Evolutionary conservation across 2,113 vertebrate genomes (phyloP), one percentile per base, ranked within the genome.

Genomic region (Sander lucioperca): DNA sequence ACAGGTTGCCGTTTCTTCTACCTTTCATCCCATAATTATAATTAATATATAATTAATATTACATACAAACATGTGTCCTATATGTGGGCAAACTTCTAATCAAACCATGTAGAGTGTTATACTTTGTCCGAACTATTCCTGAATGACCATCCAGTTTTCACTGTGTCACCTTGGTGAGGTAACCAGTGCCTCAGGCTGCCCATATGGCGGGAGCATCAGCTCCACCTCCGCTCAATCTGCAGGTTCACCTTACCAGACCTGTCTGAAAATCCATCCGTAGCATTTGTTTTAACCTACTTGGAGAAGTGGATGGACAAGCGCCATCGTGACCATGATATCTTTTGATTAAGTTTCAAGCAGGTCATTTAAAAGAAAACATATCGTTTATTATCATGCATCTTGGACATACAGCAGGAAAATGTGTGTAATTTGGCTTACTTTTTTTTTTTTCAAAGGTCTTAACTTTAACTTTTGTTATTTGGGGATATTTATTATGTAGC

Each of bases 141-240:
- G 48, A 70, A 51, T 53, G 81, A 51, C 30, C 58, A 65, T 72
- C 33, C 67, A 79, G 23, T 74, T 82, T 77, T 70, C 48, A 61
- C 48, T 62, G 77, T 19, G 68, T 90, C 89, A 88, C 89, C 87
- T 92, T 86, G 89, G 68, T 81, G 82, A 88, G 66, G 82, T 85
- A 82, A 86, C 62, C 57, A 27, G 43, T n/a, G 90, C 93, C 88
- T 85, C 81, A 0, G 88, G 93, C 79, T 14, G 25, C 33, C 90
- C 92, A 92, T 91, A 93, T 94, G 92, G 92, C 80, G 16, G 25
- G 33, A 78, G 80, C 66, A 57, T 65, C 77, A 19, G 33, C 73
- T 85, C 83, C 91, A 89, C 80, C 90, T 87, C 63, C 81, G 6
- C 88, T 83, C 89, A 84, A 68, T 89, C 85, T 92, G 89, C 74